Evolutionary conservation across 2,888 invertebrate species (phyloP).

Genomic region (Junonia oenone): DNA sequence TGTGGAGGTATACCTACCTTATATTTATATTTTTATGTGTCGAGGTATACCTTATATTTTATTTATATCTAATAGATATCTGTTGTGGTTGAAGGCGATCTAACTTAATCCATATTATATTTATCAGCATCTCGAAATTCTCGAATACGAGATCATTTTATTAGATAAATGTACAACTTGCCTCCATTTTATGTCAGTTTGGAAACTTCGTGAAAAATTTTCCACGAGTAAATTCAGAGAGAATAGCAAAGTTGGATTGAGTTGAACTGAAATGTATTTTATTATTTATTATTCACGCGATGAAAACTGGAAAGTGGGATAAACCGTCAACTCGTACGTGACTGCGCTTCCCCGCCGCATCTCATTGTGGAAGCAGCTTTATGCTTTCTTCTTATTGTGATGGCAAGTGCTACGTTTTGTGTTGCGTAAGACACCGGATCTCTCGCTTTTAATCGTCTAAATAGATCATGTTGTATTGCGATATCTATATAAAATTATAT

Average conservation of each 20-base stretch:
- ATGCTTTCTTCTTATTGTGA: conserved; percentile 40
- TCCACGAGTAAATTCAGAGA: conserved; percentile 24
- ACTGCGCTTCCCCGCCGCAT: conserved; percentile 51
- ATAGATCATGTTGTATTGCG: background rate
- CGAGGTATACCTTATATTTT: too few species aligned
- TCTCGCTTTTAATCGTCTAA: conserved; percentile 7
- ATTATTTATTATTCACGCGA: conserved; percentile 69
- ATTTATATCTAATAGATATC: too few species aligned
- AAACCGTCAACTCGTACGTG: conserved; percentile 64
- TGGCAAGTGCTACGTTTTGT: conserved; percentile 40
- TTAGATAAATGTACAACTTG: conserved; percentile 13
- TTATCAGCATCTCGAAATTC: conserved; percentile 1
- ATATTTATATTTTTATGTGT: too few species aligned
- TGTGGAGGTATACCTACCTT: too few species aligned
- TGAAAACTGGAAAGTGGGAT: conserved; percentile 67
- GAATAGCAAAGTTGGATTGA: conserved; percentile 29
- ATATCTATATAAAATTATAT: background rate
- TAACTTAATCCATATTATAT: too few species aligned
- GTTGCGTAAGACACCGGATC: conserved; percentile 39
- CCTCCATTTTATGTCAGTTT: conserved; percentile 17
- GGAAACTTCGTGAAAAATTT: conserved; percentile 20
- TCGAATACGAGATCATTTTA: conserved; percentile 9
- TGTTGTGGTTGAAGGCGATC: too few species aligned
- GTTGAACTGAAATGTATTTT: conserved; percentile 50
- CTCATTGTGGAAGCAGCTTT: conserved; percentile 45